Base-by-base conservation (phyloP, 2,113 vertebrate genomes). In the Recurvirostra avosetta region DNA sequence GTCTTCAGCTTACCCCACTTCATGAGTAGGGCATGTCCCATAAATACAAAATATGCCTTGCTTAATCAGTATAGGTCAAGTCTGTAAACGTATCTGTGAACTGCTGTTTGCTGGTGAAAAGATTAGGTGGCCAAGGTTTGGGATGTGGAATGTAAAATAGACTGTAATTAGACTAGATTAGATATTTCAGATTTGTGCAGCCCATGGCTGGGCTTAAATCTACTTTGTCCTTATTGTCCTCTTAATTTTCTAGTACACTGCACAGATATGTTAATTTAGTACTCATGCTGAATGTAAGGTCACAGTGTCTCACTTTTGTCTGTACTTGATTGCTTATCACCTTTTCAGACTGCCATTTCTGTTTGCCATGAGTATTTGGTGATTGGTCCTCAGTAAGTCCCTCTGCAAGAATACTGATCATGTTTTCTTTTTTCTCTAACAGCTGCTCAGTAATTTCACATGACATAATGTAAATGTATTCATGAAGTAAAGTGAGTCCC, bases 361-460 rank as follows among this genome's bases (percentile, higher is more conserved):
- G 70, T 98, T 98, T 98, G 94, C 86, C 92, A 45, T 66, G 13
- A 89, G 78, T 82, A 86, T 95, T 89, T 96, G 95, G 95, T 96
- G 95, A 97, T 80, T 70, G 63, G 89, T 95, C 72, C n/a, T 91
- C 89, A 78, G 66, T 63, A 88, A 92, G 74, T 87, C 93, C 89
- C 91, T 91, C 70, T 94, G 94, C 95, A 97, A 97, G 95, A 93
- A 91, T 95, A 92, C 82, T 84, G 91, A 96, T 98, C 94, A 62
- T 97, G 91, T 97, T 98, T 95, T 96, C 61, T 94, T 93, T 94
- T 96, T 90, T 62, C 62, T 90, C 82, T 97, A 96, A 96, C 96
- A 98, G 97, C 97, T 98, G 97, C 97, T 98, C 95, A 91, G 97
- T 98, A 98, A 98, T 98, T 98, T 97, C 96, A 95, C 84, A 97